Base-by-base conservation (phyloP, 2,888 invertebrate species). In the Cantharis rufa region DNA sequence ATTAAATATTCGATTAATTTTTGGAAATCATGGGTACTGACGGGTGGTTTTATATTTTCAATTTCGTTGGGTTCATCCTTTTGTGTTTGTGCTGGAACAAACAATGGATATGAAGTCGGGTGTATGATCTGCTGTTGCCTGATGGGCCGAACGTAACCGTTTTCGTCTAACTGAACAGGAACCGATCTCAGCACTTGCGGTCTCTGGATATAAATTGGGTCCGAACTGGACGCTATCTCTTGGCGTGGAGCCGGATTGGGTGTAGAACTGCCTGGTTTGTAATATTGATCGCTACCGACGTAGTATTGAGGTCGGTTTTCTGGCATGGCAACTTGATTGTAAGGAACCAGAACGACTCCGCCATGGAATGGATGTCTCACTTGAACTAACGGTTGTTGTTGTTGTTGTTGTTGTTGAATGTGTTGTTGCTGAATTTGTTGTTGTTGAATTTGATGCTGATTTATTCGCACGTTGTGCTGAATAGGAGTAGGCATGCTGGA, bases 21-120 rank as follows among this genome's bases (percentile, higher is more conserved):
- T 83, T 93, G 93, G 78, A 94, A 91, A 84, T 94, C 94, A 82
- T 91, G 90, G 1, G 93, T 92, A 83, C 93, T 94, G 2, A 94
- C 91, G 9, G 94, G 94, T 10, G 93, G 91, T 69, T 92, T 90
- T 66, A 93, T 93, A 2, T 90, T 89, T 76, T 91, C 90, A 86
- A 91, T 89, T 78, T 91, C 91, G 21, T 90, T 89, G 9, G 88
- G 82, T 11, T 81, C 78, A 15, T 83, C 82, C 21, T 82, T 79
- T n/a, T 82, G 82, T 2, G 82, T 32, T 10, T 61, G 48, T 10
- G 70, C 80, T 21, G 84, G 83, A 68, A 84, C 78, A 7, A 84
- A 82, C 13, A 84, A 62, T 0, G 85, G 83, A 78, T 85, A 85
- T 11, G 85, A 84, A 13, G 82, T 82, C 18, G 84, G 82, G 15